A percentile compares a stretch with the other conserved stretches of the same genome.
Conservation (phyloP, 2,888 invertebrate species). For the Leucoptera coffeella region DNA sequence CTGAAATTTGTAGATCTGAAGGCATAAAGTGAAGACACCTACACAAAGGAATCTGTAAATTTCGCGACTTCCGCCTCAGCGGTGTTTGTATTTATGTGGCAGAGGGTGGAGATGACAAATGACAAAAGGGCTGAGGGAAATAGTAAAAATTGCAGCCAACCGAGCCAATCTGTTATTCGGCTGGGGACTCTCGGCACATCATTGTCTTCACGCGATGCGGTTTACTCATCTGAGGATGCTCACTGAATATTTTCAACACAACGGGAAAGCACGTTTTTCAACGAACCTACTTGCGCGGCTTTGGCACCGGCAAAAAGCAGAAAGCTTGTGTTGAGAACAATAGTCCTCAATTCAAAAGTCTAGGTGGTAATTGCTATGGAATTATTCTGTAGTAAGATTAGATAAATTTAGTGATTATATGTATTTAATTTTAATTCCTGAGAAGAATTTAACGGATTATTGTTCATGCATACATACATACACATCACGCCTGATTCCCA, state of each 20-base stretch:
- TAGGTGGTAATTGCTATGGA: no score
- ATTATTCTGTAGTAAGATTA: neutral
- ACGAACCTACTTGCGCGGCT: no score
- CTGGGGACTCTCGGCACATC: neutral
- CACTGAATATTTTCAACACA: no score
- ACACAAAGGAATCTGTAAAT: constrained; percentile 53
- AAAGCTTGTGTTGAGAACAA: no score
- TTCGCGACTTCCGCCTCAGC: constrained; percentile 47
- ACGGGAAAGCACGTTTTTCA: no score
- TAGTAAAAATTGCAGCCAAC: constrained; percentile 12
- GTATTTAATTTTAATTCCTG: neutral
- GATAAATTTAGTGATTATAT: neutral
- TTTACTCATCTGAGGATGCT: no score
- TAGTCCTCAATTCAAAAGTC: no score
- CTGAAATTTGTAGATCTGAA: constrained; percentile 52
- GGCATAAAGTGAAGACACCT: constrained; percentile 40
- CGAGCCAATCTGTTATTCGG: constrained; percentile 14
- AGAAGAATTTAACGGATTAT: no score
- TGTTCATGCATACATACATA: no score
- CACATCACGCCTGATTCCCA: no score
- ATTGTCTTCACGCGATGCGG: no score
- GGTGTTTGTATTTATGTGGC: constrained; percentile 45
- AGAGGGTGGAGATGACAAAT: constrained; percentile 32
- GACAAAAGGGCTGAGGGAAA: constrained; percentile 35
- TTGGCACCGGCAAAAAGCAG: no score